Conservation (phyloP, 2,888 invertebrate genomes). For the Drosophila rubida region DNA sequence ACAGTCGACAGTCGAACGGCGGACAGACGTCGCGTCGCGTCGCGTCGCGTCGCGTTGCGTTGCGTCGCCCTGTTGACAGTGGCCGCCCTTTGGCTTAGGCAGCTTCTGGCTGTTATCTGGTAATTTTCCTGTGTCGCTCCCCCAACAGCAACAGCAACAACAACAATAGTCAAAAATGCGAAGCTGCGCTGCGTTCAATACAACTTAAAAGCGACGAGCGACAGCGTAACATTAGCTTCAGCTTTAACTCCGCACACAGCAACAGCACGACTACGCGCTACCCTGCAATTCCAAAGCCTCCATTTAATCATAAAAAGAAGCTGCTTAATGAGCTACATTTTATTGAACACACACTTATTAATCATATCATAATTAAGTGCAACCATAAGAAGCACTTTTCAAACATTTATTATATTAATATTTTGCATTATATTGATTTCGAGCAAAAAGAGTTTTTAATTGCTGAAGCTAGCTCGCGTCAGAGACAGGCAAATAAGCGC, state of each 20-base stretch:
- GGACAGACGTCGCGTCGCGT: background rate
- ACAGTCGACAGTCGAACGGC: background rate
- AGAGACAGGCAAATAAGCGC: too few species aligned
- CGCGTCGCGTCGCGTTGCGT: too few species aligned
- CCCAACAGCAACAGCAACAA: conserved; percentile 9
- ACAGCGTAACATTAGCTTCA: conserved; percentile 20
- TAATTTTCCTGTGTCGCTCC: conserved; percentile 50
- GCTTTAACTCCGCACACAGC: background rate
- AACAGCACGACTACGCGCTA: background rate
- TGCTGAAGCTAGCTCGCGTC: too few species aligned
- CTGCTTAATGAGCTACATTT: too few species aligned
- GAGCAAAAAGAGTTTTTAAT: too few species aligned
- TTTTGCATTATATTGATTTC: too few species aligned
- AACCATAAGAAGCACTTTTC: too few species aligned
- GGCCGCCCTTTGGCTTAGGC: conserved; percentile 16
- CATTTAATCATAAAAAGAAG: background rate
- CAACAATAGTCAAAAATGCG: conserved; percentile 24
- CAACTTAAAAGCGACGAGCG: conserved; percentile 41
- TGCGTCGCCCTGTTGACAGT: conserved; percentile 34
- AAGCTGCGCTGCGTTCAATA: conserved; percentile 40
- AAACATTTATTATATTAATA: too few species aligned
- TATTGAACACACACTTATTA: too few species aligned
- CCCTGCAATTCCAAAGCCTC: background rate
- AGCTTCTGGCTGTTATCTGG: conserved; percentile 43
- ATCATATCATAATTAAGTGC: too few species aligned